Evolutionary conservation across 2,888 invertebrate genomes (phyloP).

Genomic region (Andrena praecox): DNA sequence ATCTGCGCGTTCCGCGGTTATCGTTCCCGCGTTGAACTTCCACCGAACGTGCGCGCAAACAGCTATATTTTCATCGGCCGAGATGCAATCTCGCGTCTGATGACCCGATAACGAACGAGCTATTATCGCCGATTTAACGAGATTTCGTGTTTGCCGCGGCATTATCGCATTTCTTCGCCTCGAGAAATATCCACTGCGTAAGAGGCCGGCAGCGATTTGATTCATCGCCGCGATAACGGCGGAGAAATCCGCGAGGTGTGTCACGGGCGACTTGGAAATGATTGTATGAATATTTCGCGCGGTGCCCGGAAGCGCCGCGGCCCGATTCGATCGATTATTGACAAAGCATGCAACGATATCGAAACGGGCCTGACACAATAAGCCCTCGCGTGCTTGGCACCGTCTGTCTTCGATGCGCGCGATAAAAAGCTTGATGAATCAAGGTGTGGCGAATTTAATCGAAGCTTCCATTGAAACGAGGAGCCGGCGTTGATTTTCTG

Average conservation of each 20-base stretch:
- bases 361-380: too few relatives aligned
- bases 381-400: too few relatives aligned
- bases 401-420: too few relatives aligned
- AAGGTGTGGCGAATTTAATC: too few relatives aligned
- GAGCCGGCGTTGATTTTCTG: neutral
- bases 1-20: conserved; percentile 13
- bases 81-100: conserved; percentile 24
- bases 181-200: neutral
- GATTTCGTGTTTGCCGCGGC: conserved; percentile 15
- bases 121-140: conserved; percentile 28
- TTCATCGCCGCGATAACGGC: conserved; percentile 18
- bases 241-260: neutral
- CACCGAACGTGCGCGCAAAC: neutral
- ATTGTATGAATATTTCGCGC: too few relatives aligned
- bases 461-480: too few relatives aligned
- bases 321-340: too few relatives aligned
- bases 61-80: neutral
- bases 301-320: too few relatives aligned
- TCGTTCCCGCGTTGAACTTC: conserved; percentile 7
- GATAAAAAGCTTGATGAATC: too few relatives aligned
- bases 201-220: conserved; percentile 7
- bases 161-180: conserved; percentile 21
- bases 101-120: conserved; percentile 38
- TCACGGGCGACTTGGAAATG: too few relatives aligned
- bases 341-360: too few relatives aligned